Percentiles rank a stretch among this genome's conserved stretches.
phyloP scores from a whole-genome alignment of 2,113 vertebrate species.

The Brachypodius melanocephalos region DNA sequence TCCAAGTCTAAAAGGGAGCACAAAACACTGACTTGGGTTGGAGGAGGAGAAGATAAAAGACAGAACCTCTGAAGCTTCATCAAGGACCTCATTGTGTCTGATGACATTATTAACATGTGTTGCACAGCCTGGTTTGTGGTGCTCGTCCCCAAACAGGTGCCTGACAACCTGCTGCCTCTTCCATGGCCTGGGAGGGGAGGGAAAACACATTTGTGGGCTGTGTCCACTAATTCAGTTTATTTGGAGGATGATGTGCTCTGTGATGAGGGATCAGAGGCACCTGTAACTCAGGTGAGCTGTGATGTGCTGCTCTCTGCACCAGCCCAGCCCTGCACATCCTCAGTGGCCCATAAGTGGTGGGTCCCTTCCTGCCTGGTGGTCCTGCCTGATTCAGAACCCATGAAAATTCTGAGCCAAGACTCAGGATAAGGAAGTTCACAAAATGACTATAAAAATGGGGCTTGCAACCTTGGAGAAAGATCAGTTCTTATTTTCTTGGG shows the following conservation, averaged over 20 bases:
- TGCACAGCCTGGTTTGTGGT: neutral
- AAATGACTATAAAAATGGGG: neutral
- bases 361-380: neutral
- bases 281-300: neutral
- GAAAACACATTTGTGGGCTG: neutral
- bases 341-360: neutral
- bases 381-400: neutral
- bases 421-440: neutral
- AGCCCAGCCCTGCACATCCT: neutral
- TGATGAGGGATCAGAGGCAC: neutral
- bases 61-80: neutral
- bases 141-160: neutral
- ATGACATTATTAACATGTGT: neutral
- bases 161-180: neutral
- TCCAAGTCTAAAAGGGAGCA: neutral
- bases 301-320: neutral
- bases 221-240: neutral
- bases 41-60: neutral
- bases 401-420: neutral
- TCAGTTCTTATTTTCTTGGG: neutral
- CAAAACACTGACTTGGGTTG: neutral
- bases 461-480: neutral
- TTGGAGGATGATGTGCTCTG: neutral
- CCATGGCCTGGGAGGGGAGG: neutral
- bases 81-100: neutral